Evolutionary conservation across 2,113 vertebrate species (phyloP).

Genomic region (Sardina pilchardus): DNA sequence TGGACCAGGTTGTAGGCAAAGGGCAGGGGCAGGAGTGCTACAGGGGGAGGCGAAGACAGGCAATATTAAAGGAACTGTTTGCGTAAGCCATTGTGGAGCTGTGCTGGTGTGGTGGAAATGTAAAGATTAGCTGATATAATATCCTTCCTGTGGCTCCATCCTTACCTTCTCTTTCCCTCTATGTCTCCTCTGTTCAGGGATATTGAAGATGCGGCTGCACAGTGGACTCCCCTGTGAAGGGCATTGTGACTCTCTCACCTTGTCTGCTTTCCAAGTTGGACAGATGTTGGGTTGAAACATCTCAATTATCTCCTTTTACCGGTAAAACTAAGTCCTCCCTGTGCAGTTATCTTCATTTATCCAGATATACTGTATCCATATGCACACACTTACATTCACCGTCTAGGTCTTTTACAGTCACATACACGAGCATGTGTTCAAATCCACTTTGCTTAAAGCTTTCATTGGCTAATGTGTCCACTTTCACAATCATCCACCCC

Average conservation of each 20-base stretch:
- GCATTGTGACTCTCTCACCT: background rate
- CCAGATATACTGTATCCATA: background rate
- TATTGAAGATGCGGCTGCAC: background rate
- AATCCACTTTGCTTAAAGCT: background rate
- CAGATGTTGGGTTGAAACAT: slow-evolving; percentile 64
- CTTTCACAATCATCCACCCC: slow-evolving; percentile 56
- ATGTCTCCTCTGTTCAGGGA: background rate
- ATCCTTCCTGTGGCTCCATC: background rate
- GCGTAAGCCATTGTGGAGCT: background rate
- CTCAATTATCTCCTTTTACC: slow-evolving; percentile 78
- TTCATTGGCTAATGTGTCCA: slow-evolving; percentile 21
- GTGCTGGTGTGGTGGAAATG: background rate
- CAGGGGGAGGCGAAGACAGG: background rate
- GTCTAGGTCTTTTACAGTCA: background rate
- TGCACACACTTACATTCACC: background rate
- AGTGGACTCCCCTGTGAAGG: background rate
- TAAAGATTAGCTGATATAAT: background rate
- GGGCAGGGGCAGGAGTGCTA: background rate
- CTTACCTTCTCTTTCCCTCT: background rate
- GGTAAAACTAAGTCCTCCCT: slow-evolving; percentile 15
- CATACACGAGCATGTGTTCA: background rate
- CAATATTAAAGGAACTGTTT: background rate
- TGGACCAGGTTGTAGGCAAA: background rate
- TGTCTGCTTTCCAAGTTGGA: background rate
- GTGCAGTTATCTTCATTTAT: no score